Percentiles rank a stretch among this genome's conserved stretches.
Conservation (phyloP, 2,797 vertebrate genomes). For the Melopsittacus undulatus region DNA sequence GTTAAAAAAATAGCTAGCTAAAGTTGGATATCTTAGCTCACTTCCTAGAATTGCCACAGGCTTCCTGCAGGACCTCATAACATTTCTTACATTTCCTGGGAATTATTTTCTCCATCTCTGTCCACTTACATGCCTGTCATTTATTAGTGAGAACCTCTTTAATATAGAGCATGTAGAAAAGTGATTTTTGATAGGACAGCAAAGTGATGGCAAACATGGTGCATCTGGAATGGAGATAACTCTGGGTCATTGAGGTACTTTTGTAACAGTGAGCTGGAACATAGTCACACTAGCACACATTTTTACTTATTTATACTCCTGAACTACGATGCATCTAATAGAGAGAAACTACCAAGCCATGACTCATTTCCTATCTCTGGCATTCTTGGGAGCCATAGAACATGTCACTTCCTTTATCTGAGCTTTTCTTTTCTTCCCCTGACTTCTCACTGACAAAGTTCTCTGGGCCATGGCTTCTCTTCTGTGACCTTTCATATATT, state of each 20-base stretch:
- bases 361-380: not conserved
- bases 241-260: not conserved
- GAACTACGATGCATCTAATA: not conserved
- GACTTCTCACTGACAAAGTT: not conserved
- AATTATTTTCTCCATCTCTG: not conserved
- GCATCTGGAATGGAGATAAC: not conserved
- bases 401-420: not conserved
- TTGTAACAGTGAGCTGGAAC: not conserved
- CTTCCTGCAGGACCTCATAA: not conserved
- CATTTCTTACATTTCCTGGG: not conserved
- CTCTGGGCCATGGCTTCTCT: not conserved
- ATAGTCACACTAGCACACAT: accelerated
- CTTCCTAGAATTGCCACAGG: not conserved
- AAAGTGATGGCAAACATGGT: not conserved
- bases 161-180: not conserved
- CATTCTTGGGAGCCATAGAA: not conserved
- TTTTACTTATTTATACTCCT: not conserved
- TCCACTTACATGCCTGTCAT: not conserved
- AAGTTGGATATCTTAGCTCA: not conserved
- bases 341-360: not conserved
- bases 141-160: not conserved
- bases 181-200: not conserved
- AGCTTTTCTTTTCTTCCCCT: not conserved
- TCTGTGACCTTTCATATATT: not conserved
- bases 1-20: not conserved